Base-by-base conservation (phyloP, 2,113 vertebrate species). In the Chunga burmeisteri region DNA sequence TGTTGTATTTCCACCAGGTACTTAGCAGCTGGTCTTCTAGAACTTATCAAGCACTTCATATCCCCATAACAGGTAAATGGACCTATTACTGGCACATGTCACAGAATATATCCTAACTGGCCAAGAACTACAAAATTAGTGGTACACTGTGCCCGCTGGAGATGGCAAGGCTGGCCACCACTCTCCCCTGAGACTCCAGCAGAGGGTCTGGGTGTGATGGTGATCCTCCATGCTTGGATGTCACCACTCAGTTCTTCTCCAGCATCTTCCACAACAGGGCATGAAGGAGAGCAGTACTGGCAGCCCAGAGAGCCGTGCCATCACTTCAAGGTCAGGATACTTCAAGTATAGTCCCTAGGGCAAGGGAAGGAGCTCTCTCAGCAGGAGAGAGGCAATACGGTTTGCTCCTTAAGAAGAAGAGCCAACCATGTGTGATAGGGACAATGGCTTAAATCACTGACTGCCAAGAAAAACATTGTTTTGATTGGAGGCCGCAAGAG, bases 41-140 rank as follows among this genome's bases (percentile, higher is more conserved):
- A 84, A 34, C 21, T 52, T 16, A 12, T 36, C 59, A 55, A 65
- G 34, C 3, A 56, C 30, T 68, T 82, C 25, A 40, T 5, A 6
- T 26, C 19, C n/a, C 32, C 18, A 8, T 6, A n/a, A 52, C 15
- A 72, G 36, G 7, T 68, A 72, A 67, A 82, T 10, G 11, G 40
- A 65, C 11, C 34, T 47, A 6, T 34, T 68, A 21, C 17, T 3
- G 1, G 26, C 29, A 16, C 22, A 11, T 2, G 2, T 15, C 1
- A 2, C 32, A 78, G 36, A 84, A 49, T 19, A 46, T 11, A 74
- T 9, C 5, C 26, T 55, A 67, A 81, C n/a, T 66, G 26, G 25
- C 22, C 7, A 13, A 91, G 21, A 93, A 61, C 27, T 81, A 56
- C 32, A 50, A 38, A 74, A 12, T 46, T 11, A 47, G 2, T 59